Evolutionary conservation across 2,113 vertebrate species (phyloP).

Genomic region (Scytalopus superciliaris): DNA sequence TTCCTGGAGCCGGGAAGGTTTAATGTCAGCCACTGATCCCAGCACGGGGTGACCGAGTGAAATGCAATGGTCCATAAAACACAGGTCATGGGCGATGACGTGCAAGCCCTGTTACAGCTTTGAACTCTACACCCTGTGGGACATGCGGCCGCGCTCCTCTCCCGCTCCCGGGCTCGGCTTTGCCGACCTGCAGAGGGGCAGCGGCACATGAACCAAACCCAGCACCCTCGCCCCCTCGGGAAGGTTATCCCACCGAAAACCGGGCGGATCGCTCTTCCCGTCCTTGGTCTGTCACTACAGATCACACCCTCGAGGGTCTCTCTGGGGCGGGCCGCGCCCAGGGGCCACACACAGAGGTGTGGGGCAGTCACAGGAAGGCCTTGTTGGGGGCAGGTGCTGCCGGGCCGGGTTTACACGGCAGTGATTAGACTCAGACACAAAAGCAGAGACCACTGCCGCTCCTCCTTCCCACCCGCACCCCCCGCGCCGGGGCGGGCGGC

Average conservation of each 20-base stretch:
- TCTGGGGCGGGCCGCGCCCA: not conserved
- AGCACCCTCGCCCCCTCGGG: rapidly evolving
- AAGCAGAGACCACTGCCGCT: too few relatives aligned
- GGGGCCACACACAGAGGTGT: not conserved
- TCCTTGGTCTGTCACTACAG: not conserved
- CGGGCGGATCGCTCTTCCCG: rapidly evolving
- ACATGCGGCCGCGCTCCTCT: not conserved
- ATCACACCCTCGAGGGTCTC: not conserved
- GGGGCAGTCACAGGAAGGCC: too few relatives aligned
- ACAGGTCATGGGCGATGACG: not conserved
- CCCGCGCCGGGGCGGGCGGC: too few relatives aligned
- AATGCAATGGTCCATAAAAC: not conserved
- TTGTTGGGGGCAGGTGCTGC: too few relatives aligned
- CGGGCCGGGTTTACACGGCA: too few relatives aligned
- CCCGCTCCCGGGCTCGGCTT: not conserved
- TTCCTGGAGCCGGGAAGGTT: not conserved
- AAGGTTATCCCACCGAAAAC: not conserved
- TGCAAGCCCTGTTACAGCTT: not conserved
- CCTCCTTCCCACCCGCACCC: too few relatives aligned
- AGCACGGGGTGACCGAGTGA: not conserved
- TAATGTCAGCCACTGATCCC: not conserved
- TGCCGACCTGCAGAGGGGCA: not conserved
- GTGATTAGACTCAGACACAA: too few relatives aligned
- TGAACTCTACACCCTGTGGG: not conserved
- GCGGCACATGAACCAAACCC: not conserved